These are phyloP conservation scores for Folsomia manolachei DNA, from an alignment of 2,888 invertebrate species.

Conservation along the genomic window DNA sequence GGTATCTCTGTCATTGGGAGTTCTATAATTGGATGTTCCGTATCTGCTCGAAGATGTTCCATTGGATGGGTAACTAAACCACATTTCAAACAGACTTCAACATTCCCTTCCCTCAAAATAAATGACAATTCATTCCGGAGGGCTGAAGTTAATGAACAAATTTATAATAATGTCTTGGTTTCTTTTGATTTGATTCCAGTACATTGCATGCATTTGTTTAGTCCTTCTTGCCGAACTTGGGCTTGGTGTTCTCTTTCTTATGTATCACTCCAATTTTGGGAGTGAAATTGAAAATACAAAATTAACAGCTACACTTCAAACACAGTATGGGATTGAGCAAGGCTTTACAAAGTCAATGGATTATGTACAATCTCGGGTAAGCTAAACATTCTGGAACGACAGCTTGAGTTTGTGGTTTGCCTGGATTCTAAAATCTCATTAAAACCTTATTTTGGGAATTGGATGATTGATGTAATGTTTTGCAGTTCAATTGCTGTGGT, in stretches of 20 bases:
- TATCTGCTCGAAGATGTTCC: conserved; percentile 46
- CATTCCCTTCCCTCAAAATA: too few relatives aligned
- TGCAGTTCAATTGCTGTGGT: conserved; percentile 50
- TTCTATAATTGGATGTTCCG: conserved; percentile 46
- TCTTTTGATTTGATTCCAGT: conserved; percentile 30
- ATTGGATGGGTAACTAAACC: conserved; percentile 48
- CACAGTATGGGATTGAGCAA: conserved; percentile 46
- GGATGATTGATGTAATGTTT: background rate
- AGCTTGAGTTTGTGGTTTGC: too few relatives aligned
- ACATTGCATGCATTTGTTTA: conserved; percentile 46
- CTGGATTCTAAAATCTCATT: too few relatives aligned
- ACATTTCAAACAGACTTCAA: too few relatives aligned
- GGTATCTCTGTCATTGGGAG: conserved; percentile 48
- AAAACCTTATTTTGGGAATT: too few relatives aligned
- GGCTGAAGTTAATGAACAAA: too few relatives aligned
- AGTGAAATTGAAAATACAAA: conserved; percentile 46
- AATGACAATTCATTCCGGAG: too few relatives aligned
- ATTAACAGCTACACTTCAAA: conserved; percentile 42
- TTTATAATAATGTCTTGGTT: too few relatives aligned
- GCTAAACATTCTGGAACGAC: too few relatives aligned
- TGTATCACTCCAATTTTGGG: conserved; percentile 45
- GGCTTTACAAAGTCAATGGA: conserved; percentile 48
- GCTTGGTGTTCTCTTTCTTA: conserved; percentile 46
- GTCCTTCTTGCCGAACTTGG: conserved; percentile 47
- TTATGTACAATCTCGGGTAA: conserved; percentile 47